Evolutionary conservation across 1,140 invertebrate species (phyloP).

Genomic region (Lordiphosa stackelbergi): DNA sequence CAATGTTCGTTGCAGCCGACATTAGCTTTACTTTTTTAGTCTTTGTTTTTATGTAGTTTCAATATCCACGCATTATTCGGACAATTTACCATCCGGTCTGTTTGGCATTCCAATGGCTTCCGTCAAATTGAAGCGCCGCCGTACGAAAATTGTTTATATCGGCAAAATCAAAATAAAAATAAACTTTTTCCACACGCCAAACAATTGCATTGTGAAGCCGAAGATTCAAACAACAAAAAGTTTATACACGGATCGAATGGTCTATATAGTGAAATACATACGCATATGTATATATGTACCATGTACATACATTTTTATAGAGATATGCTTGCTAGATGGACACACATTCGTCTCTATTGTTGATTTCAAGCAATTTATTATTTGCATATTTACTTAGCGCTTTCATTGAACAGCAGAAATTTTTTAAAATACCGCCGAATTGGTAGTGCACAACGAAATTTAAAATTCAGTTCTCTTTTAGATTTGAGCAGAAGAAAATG

Average conservation of each 20-base stretch:
- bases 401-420: conserved; percentile 26
- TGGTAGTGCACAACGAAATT: background rate
- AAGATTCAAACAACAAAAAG: background rate
- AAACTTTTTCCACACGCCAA: conserved; percentile 47
- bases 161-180: conserved; percentile 61
- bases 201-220: conserved; percentile 60
- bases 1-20: background rate
- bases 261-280: conserved; percentile 11
- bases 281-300: conserved; percentile 6
- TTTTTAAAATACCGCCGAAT: conserved; percentile 2
- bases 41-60: conserved; percentile 54
- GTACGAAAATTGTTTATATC: conserved; percentile 63
- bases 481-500: background rate
- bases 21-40: too few relatives aligned
- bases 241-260: background rate
- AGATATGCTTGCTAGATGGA: conserved; percentile 14
- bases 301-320: conserved; percentile 7
- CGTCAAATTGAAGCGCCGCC: conserved; percentile 43
- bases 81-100: conserved; percentile 62
- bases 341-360: conserved; percentile 30
- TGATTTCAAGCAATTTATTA: conserved; percentile 52
- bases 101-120: conserved; percentile 53
- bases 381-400: conserved; percentile 37
- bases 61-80: conserved; percentile 33
- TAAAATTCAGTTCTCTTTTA: background rate